phyloP scores from a whole-genome alignment of 2,888 invertebrate genomes.

The Ypsolopha sequella region DNA sequence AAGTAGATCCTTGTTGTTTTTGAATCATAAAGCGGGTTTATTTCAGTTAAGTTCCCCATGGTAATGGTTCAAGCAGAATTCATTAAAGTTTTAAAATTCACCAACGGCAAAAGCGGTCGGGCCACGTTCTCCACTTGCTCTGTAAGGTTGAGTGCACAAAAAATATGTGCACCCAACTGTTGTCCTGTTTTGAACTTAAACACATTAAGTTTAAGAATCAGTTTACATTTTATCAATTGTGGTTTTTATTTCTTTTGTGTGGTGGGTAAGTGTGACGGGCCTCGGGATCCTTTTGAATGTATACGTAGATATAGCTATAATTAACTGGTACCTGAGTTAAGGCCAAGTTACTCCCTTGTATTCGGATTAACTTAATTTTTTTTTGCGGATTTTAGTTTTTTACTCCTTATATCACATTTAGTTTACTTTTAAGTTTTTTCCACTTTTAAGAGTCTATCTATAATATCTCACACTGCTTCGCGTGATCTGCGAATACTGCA shows the following conservation, averaged over 20 bases:
- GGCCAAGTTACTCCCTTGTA: constrained; percentile 9
- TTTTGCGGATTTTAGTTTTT: too few species aligned
- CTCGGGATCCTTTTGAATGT: constrained; percentile 55
- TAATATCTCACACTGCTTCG: too few species aligned
- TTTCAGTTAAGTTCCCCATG: too few species aligned
- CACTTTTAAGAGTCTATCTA: too few species aligned
- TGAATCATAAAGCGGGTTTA: too few species aligned
- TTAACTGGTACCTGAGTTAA: constrained; percentile 64
- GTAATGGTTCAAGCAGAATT: constrained; percentile 8
- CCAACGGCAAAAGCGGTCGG: constrained; percentile 57
- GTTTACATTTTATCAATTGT: constrained; percentile 25
- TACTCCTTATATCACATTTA: too few species aligned
- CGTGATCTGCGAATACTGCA: too few species aligned
- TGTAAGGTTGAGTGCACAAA: constrained; percentile 30
- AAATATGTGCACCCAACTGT: constrained; percentile 24
- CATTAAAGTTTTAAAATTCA: constrained; percentile 26
- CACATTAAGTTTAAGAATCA: constrained; percentile 32
- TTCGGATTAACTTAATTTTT: too few species aligned
- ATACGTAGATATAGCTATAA: constrained; percentile 47
- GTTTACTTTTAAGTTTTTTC: too few species aligned
- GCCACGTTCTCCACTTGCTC: constrained; percentile 63
- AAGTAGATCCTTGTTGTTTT: too few species aligned
- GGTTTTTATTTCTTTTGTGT: constrained; percentile 49
- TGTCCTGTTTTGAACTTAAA: constrained; percentile 35
- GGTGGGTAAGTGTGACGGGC: constrained; percentile 60